Evolutionary conservation across 2,113 vertebrate species (phyloP).

Genomic region (Xenopus tropicalis): DNA sequence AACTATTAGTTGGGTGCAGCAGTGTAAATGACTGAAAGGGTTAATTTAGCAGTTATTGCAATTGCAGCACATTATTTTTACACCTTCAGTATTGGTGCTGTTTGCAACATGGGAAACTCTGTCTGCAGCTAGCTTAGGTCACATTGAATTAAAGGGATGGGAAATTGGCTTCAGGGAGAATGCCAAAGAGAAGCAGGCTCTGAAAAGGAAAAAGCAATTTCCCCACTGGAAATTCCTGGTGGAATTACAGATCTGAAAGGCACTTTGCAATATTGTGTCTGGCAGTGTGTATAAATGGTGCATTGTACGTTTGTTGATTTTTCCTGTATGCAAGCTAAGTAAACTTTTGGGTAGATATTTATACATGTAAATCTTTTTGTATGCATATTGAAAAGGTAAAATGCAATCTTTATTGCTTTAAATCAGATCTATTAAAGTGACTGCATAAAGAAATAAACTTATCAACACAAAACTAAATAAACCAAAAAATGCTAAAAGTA

Average conservation of each 20-base stretch:
- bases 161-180: conserved; percentile 57
- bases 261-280: conserved; percentile 4
- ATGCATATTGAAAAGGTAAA: no score
- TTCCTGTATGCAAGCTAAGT: not conserved
- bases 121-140: conserved; percentile 58
- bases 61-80: conserved; percentile 47
- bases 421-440: no score
- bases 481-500: no score
- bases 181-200: not conserved
- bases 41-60: no score
- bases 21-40: no score
- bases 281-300: not conserved
- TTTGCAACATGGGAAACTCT: conserved; percentile 64
- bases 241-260: conserved; percentile 25
- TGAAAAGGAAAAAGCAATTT: conserved; percentile 27
- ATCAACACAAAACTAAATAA: no score
- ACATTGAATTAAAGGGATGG: conserved; percentile 67
- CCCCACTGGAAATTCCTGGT: conserved; percentile 24
- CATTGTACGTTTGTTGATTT: no score
- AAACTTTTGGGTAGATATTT: no score
- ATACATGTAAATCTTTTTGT: not conserved
- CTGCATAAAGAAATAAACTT: no score
- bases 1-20: no score
- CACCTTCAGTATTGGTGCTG: conserved; percentile 74
- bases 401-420: no score